A percentile compares a stretch with the other conserved stretches of the same genome.
phyloP scores from a whole-genome alignment of 2,888 invertebrate species.

The Eupithecia inturbata region DNA sequence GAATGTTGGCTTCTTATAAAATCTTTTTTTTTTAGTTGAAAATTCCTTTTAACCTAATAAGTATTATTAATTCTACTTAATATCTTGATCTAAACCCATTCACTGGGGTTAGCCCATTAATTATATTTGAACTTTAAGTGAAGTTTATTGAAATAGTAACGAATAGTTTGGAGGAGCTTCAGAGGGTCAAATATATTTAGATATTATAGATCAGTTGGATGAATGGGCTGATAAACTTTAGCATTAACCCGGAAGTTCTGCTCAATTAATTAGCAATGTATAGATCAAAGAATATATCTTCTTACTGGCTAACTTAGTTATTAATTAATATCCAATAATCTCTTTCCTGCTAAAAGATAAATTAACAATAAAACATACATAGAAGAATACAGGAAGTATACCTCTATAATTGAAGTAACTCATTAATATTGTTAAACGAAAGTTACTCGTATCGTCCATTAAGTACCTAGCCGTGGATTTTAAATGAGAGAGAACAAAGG shows the following conservation, averaged over 20 bases:
- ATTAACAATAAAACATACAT: no score
- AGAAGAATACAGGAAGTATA: no score
- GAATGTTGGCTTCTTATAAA: no score
- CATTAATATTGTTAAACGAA: no score
- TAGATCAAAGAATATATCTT: not conserved
- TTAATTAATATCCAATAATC: not conserved
- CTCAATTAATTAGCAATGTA: slow-evolving; percentile 15
- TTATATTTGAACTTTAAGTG: slow-evolving; percentile 35
- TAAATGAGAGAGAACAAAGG: no score
- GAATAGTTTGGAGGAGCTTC: no score
- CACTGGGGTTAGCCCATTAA: slow-evolving; percentile 30
- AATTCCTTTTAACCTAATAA: no score
- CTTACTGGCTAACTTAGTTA: not conserved
- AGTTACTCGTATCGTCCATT: no score
- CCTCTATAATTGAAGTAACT: no score
- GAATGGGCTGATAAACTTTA: slow-evolving; percentile 23
- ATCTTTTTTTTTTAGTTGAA: no score
- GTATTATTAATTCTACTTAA: no score
- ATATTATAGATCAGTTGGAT: slow-evolving; percentile 28
- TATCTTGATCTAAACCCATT: not conserved
- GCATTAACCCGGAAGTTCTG: slow-evolving; percentile 13
- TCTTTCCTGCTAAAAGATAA: not conserved
- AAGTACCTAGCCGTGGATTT: no score
- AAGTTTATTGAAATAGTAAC: slow-evolving; percentile 31
- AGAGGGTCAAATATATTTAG: slow-evolving; percentile 31